phyloP scores from a whole-genome alignment of 2,797 vertebrate species.

The Artibeus jamaicensis region DNA sequence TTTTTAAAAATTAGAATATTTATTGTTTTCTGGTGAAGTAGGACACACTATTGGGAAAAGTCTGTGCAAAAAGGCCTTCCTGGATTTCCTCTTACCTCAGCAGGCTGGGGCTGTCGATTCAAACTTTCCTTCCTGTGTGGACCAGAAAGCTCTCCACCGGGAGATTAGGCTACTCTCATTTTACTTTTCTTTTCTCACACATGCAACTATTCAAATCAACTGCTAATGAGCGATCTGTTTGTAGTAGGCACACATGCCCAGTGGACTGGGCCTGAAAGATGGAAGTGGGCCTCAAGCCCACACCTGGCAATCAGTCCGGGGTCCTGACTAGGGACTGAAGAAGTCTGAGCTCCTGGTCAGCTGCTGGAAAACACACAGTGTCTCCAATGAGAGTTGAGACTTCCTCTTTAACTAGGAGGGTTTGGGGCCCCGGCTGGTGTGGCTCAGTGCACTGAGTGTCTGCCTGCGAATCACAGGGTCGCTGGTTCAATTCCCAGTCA shows the following conservation, averaged over 20 bases:
- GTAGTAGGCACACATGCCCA: slow-evolving; percentile 15
- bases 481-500: no score
- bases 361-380: not conserved
- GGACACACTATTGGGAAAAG: slow-evolving; percentile 49
- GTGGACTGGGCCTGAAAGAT: not conserved
- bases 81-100: slow-evolving; percentile 51
- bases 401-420: not conserved
- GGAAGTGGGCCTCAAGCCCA: not conserved
- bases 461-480: no score
- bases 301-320: slow-evolving; percentile 58
- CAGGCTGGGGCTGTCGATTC: not conserved
- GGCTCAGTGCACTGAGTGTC: no score
- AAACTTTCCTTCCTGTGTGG: not conserved
- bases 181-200: not conserved
- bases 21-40: slow-evolving; percentile 73
- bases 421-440: no score
- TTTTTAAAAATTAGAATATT: slow-evolving; percentile 70
- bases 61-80: slow-evolving; percentile 44
- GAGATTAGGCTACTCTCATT: not conserved
- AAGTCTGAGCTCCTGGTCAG: slow-evolving; percentile 39
- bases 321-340: not conserved
- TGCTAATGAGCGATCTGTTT: not conserved
- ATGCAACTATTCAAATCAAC: not conserved
- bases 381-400: not conserved
- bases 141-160: not conserved